Conservation (phyloP, 2,113 vertebrate genomes). For the Oreochromis niloticus region DNA sequence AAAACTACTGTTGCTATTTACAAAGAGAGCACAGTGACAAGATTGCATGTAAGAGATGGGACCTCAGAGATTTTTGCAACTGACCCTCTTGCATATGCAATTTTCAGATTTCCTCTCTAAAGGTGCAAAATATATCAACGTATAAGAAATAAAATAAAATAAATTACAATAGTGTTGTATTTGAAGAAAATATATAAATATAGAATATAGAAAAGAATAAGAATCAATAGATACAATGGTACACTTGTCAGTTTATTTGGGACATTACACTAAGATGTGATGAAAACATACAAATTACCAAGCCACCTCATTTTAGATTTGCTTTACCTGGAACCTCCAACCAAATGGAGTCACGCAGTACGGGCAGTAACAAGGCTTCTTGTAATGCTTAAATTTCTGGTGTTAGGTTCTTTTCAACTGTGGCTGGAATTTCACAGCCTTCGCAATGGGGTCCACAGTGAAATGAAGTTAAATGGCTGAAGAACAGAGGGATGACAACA, state of each 20-base stretch:
- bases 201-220: not conserved
- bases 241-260: not conserved
- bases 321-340: not conserved
- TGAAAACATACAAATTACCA: accelerated
- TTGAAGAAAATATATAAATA: not conserved
- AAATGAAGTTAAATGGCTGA: not conserved
- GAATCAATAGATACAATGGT: not conserved
- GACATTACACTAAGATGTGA: not conserved
- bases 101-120: not conserved
- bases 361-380: not conserved
- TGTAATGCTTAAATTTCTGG: not conserved
- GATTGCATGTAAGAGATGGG: not conserved
- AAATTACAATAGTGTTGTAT: not conserved
- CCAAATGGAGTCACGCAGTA: not conserved
- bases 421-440: not conserved
- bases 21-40: not conserved
- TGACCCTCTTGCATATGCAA: accelerated
- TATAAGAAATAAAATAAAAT: not conserved
- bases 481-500: not conserved
- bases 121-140: not conserved
- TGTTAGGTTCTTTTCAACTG: not conserved
- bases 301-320: not conserved
- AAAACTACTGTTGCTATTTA: not conserved
- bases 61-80: not conserved
- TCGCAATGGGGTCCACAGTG: not conserved